A percentile compares a stretch with the other conserved stretches of the same genome.
Conservation (phyloP, 2,113 vertebrate species). For the Oreochromis aureus region DNA sequence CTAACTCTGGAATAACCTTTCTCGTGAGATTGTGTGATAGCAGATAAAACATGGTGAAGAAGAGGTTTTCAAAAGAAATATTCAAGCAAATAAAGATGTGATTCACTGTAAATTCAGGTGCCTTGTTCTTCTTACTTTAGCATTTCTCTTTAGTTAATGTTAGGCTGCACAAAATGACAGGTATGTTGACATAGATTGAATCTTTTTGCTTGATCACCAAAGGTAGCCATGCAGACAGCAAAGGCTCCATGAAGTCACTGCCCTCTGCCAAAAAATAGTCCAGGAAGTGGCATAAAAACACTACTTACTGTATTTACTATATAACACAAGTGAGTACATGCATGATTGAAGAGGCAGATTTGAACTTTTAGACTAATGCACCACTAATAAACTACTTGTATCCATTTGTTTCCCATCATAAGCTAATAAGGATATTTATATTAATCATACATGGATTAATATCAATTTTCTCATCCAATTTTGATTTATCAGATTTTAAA, state of each 20-base stretch:
- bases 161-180: not conserved
- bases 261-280: not conserved
- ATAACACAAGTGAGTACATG: not conserved
- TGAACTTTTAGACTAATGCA: not conserved
- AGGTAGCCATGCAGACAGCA: not conserved
- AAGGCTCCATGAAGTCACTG: not conserved
- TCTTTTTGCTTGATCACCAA: not conserved
- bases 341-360: not conserved
- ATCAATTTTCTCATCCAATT: not conserved
- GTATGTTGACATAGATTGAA: not conserved
- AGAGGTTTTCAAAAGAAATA: not conserved
- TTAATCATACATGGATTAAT: not conserved
- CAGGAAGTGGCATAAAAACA: not conserved
- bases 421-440: not conserved
- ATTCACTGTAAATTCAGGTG: not conserved
- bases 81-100: not conserved
- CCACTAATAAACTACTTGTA: not conserved
- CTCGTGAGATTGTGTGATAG: not conserved
- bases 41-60: not conserved
- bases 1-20: slow-evolving; percentile 7
- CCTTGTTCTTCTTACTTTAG: not conserved
- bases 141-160: not conserved
- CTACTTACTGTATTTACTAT: not conserved
- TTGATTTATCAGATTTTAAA: not conserved
- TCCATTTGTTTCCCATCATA: not conserved